Base-by-base conservation (phyloP, 1,140 invertebrate genomes). In the Heterodera carotae region DNA sequence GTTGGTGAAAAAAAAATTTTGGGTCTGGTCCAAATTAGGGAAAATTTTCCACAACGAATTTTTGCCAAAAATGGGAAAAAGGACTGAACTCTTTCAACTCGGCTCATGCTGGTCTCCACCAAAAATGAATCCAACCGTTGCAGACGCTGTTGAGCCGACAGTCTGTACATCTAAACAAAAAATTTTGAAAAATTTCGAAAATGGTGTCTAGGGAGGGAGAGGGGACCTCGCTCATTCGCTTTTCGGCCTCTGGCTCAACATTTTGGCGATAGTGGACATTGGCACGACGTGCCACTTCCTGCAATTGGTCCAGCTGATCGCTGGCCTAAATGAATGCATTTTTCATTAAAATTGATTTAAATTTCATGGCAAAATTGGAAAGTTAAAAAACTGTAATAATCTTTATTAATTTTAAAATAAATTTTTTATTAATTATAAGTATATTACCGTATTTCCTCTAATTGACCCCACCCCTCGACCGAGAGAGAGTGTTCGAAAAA, bases 111-210 rank as follows among this genome's bases (percentile, higher is more conserved):
- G 22, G 56, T 69, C 68, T 86, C 84, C 33, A 86, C 82, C 22
- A 86, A 67, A 74, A 86, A 87, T 29, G 68, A 75, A 60, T 87
- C 85, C 15, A 87, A 53, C 31, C 86, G 76, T 68, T 88, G 85
- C 39, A 87, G 81, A 31, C 86, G 64, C 72, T 87, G 86, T 53
- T 78, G 80, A 8, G 86, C 85, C 56, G 82, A 87, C n/a, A 86
- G 71, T 34, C 77, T 79, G 75, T 69, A 85, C n/a, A 74, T n/a
- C 48, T 56, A 18, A n/a, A 56, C 15, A 4, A 12, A 22, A 22
- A 56, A n/a, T 2, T 56, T 56, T 56, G 15, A 22, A 53, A 12
- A 18, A 22, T 56, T 56, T 56, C 2, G 2, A n/a, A 56, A 56
- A n/a, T 34, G 1, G 10, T 2, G 48, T 22, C 5, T n/a, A n/a